Conservation (phyloP, 2,113 vertebrate genomes). For the Furnarius figulus region DNA sequence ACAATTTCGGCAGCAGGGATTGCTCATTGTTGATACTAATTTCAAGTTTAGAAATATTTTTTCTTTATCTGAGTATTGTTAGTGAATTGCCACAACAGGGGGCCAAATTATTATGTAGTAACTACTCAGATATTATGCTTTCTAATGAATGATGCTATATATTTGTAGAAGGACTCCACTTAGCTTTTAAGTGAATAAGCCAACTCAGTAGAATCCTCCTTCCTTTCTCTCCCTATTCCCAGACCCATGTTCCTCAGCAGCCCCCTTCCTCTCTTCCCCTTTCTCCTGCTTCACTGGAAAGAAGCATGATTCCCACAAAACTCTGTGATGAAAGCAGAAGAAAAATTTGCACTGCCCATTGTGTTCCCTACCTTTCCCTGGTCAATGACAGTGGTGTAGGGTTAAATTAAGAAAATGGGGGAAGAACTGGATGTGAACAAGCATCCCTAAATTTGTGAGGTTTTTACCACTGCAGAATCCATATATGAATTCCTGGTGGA, state of each 20-base stretch:
- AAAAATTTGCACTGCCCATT: not conserved
- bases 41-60: not conserved
- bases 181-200: not conserved
- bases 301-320: not conserved
- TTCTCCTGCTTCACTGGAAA: not conserved
- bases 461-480: not conserved
- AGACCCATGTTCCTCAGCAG: not conserved
- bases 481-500: not conserved
- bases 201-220: not conserved
- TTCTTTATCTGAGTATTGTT: not conserved
- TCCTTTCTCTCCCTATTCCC: not conserved
- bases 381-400: not conserved
- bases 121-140: not conserved
- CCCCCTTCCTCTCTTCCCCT: not conserved
- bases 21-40: not conserved
- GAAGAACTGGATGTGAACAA: not conserved
- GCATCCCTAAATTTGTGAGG: not conserved
- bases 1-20: not conserved
- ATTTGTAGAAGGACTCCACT: not conserved
- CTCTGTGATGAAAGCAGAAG: not conserved
- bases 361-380: not conserved
- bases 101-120: not conserved
- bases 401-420: not conserved
- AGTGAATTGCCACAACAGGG: not conserved
- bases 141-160: not conserved